Conservation (phyloP, 2,113 vertebrate genomes). For the Pavo muticus region DNA sequence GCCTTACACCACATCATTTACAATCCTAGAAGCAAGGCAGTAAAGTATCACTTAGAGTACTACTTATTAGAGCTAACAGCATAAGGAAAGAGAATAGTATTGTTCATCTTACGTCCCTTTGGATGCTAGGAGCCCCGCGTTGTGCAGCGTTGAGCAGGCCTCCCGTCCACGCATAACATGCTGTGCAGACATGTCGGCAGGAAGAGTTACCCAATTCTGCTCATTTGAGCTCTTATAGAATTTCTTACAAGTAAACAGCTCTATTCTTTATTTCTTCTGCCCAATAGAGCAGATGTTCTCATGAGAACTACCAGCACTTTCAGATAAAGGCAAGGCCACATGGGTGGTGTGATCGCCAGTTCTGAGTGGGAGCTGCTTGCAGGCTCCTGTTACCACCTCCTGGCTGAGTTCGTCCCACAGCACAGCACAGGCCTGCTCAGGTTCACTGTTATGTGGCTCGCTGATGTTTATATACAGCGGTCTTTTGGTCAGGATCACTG, state of each 20-base stretch:
- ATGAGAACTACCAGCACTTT: neutral
- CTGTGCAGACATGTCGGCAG: neutral
- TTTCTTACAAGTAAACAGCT: neutral
- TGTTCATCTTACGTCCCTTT: neutral
- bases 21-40: neutral
- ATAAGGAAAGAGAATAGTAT: neutral
- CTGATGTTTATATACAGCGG: neutral
- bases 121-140: fast-evolving
- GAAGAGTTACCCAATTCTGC: neutral
- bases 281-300: neutral
- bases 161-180: fast-evolving
- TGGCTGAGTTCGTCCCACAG: fast-evolving
- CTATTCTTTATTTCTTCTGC: neutral
- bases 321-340: neutral
- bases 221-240: neutral
- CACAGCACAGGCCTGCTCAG: fast-evolving
- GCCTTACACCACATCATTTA: neutral
- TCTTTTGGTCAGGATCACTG: neutral
- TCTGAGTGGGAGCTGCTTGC: neutral
- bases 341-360: neutral
- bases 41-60: neutral
- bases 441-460: neutral
- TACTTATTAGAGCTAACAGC: neutral
- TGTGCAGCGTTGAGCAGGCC: neutral
- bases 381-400: neutral